Evolutionary conservation across 2,888 invertebrate species (phyloP), one percentile per base, ranked within the genome.

Genomic region (Agriotes lineatus): DNA sequence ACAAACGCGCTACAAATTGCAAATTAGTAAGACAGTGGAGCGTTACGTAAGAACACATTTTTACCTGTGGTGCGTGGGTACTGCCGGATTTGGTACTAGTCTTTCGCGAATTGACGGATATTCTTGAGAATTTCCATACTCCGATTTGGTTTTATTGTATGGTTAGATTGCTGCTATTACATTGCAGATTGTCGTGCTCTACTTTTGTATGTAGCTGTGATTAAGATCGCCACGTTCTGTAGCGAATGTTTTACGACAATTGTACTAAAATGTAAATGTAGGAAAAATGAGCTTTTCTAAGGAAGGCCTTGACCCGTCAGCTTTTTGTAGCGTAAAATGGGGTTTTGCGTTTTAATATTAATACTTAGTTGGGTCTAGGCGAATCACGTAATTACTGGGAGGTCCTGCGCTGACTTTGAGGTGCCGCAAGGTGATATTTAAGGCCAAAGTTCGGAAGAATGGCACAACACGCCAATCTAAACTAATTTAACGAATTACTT

Each of bases 1-100:
- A 14, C n/a, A 42, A n/a, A 42, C 16, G 16, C 42, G 42, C 0
- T 18, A 14, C 14, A 42, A 42, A 42, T 18, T 42, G 12, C 14
- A 42, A 42, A 42, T 42, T 42, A 42, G 18, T 5, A 42, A 42
- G 42, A 42, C 42, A 16, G 42, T 1, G 18, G 16, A 42, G 16
- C 42, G 18, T 42, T 42, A 42, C 42, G 42, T 42, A 42, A 42
- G 4, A 25, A 5, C 6, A 4, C 42, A 14, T 42, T 42, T 39
- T 42, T 42, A 16, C 42, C 42, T 42, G 42, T 3, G n/a, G 12
- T 42, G 42, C 42, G 42, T 42, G 42, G 42, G 42, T 42, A 42
- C 4, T 9, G 1, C 42, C 42, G 16, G 9, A 42, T 14, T 42
- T 42, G n/a, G n/a, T n/a, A n/a, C n/a, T n/a, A n/a, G n/a, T 42